Conservation (phyloP, 2,888 invertebrate genomes). For the Andrena flavipes region DNA sequence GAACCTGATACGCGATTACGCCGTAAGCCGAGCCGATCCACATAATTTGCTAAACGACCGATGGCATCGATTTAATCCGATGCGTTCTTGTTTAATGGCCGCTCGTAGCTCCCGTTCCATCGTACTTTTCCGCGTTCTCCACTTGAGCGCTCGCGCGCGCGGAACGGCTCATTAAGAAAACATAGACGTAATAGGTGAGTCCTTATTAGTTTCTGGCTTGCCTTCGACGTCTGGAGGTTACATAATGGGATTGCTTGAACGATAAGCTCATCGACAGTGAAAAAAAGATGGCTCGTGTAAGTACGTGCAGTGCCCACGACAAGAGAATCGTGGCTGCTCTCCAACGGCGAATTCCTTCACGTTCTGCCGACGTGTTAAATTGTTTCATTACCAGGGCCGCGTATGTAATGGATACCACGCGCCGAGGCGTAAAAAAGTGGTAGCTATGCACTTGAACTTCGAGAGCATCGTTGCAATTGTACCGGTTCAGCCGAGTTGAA, state of each 20-base stretch:
- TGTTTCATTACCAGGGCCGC: conserved; percentile 29
- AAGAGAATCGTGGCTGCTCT: not conserved
- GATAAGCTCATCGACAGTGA: conserved; percentile 7
- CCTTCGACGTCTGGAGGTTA: conserved; percentile 19
- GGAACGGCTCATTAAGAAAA: conserved; percentile 26
- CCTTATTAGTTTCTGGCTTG: conserved; percentile 22
- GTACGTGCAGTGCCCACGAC: not conserved
- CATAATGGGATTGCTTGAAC: conserved; percentile 27
- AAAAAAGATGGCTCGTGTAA: not conserved
- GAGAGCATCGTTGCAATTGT: conserved; percentile 19
- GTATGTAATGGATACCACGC: not conserved
- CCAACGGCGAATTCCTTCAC: conserved; percentile 45
- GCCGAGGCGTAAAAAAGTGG: conserved; percentile 10
- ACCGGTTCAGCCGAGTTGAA: conserved; percentile 18
- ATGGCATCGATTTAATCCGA: conserved; percentile 33
- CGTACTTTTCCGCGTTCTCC: conserved; percentile 23
- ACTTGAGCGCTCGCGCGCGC: not conserved
- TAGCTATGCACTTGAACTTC: conserved; percentile 38
- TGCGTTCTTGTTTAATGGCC: not conserved
- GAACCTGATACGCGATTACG: conserved; percentile 32
- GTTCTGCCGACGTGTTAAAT: conserved; percentile 46
- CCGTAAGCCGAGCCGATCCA: conserved; percentile 29
- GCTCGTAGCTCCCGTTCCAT: not conserved
- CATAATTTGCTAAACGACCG: conserved; percentile 42
- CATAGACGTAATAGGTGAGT: conserved; percentile 13